Evolutionary conservation across 2,888 invertebrate species (phyloP).

Genomic region (Drosophila paramelanica): DNA sequence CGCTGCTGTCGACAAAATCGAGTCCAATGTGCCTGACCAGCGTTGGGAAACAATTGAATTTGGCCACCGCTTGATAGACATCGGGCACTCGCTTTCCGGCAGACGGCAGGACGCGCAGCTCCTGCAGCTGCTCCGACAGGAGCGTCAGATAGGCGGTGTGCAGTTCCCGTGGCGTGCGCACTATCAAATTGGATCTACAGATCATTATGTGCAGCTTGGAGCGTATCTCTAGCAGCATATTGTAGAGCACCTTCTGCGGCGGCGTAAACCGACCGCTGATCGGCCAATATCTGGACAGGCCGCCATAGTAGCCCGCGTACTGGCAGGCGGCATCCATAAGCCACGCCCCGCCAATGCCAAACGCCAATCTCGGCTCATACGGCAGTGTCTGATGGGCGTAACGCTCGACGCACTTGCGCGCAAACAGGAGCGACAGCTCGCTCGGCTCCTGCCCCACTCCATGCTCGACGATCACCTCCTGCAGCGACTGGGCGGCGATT

Average conservation of each 20-base stretch:
- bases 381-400: conserved; percentile 32
- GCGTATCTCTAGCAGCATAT: conserved; percentile 45
- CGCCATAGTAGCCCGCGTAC: conserved; percentile 58
- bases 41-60: conserved; percentile 31
- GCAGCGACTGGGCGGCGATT: conserved; percentile 49
- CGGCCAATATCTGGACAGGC: conserved; percentile 54
- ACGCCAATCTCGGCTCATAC: conserved; percentile 16
- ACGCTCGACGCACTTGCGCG: conserved; percentile 33
- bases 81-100: conserved; percentile 4
- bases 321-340: conserved; percentile 52
- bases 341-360: conserved; percentile 23
- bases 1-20: conserved; percentile 6
- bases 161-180: conserved; percentile 34
- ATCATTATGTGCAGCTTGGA: conserved; percentile 34
- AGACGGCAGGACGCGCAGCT: conserved; percentile 37
- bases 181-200: not conserved
- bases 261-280: conserved; percentile 44
- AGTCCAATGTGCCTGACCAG: conserved; percentile 50
- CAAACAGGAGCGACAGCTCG: conserved; percentile 23
- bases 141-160: conserved; percentile 37
- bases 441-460: not conserved
- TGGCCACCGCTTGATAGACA: not conserved
- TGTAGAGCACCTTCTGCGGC: conserved; percentile 55
- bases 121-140: conserved; percentile 27
- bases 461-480: conserved; percentile 42